Percentiles rank a stretch among this genome's conserved stretches.
Conservation (phyloP, 1,140 invertebrate species). For the Drosophila cardini region DNA sequence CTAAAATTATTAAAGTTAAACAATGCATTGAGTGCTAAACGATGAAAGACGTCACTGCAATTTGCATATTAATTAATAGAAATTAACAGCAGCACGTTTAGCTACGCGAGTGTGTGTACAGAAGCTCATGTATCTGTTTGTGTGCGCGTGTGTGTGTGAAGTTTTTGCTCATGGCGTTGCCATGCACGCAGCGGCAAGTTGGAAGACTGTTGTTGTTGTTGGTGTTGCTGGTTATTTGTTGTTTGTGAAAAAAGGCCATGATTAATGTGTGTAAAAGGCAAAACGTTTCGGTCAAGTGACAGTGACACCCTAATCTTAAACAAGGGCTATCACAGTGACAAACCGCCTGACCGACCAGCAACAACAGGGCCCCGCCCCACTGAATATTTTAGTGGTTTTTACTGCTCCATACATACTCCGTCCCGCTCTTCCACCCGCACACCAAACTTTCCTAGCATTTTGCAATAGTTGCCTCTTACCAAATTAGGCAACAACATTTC, state of each 20-base stretch:
- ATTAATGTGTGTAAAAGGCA: slow-evolving; percentile 38
- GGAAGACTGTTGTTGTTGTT: slow-evolving; percentile 20
- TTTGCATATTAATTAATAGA: slow-evolving; percentile 7
- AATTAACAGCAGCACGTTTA: slow-evolving; percentile 11
- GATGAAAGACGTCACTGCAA: not conserved
- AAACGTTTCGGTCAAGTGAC: slow-evolving; percentile 43
- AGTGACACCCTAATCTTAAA: slow-evolving; percentile 36
- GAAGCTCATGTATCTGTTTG: slow-evolving; percentile 1
- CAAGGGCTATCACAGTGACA: slow-evolving; percentile 6
- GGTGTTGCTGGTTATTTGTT: slow-evolving; percentile 33
- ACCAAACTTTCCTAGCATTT: not conserved
- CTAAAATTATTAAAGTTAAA: not conserved
- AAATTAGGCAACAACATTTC: slow-evolving; percentile 31
- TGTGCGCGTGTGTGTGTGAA: slow-evolving; percentile 32
- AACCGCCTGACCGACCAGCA: slow-evolving; percentile 24
- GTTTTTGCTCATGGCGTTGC: slow-evolving; percentile 55
- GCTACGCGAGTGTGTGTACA: slow-evolving; percentile 3
- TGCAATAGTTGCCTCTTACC: slow-evolving; percentile 13
- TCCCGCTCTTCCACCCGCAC: not conserved
- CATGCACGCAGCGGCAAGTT: slow-evolving; percentile 45
- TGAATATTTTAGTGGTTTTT: slow-evolving; percentile 26
- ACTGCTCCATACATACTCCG: too few relatives aligned
- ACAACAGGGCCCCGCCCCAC: slow-evolving; percentile 37
- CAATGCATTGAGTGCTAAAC: slow-evolving; percentile 6
- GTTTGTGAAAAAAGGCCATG: slow-evolving; percentile 37